A percentile compares a stretch with the other conserved stretches of the same genome.
phyloP scores from a whole-genome alignment of 1,140 invertebrate genomes.

The Laupala kohalensis region DNA sequence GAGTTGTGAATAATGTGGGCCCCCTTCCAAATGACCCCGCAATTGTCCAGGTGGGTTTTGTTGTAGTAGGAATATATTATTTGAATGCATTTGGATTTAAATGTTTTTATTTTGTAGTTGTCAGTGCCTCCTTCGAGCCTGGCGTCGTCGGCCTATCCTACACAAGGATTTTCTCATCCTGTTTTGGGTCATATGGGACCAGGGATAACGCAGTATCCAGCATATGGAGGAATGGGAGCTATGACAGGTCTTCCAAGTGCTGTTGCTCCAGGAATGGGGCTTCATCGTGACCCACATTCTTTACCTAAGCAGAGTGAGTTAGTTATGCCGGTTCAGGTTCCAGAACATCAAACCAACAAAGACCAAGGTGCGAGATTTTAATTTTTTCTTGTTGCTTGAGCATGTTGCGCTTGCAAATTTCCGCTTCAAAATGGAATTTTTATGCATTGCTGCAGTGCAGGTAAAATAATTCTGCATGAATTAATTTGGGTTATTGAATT shows the following conservation, averaged over 20 bases:
- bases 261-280: conserved; percentile 43
- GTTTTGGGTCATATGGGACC: conserved; percentile 38
- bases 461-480: not conserved
- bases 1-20: conserved; percentile 72
- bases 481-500: not conserved
- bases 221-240: conserved; percentile 26
- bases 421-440: not conserved
- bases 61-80: not conserved
- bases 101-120: conserved; percentile 32
- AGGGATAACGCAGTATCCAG: conserved; percentile 32
- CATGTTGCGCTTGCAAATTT: conserved; percentile 2
- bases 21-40: conserved; percentile 82
- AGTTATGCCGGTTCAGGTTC: conserved; percentile 23
- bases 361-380: conserved; percentile 19
- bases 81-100: not conserved
- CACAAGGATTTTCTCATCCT: conserved; percentile 32
- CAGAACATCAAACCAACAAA: conserved; percentile 30
- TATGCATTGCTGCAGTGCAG: not conserved
- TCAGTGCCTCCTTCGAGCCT: conserved; percentile 47
- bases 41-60: conserved; percentile 63
- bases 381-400: conserved; percentile 9
- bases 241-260: conserved; percentile 31
- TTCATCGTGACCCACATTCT: conserved; percentile 32
- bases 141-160: conserved; percentile 20
- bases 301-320: conserved; percentile 60